phyloP scores from a whole-genome alignment of 2,888 invertebrate species.

The Hypsopygia costalis region DNA sequence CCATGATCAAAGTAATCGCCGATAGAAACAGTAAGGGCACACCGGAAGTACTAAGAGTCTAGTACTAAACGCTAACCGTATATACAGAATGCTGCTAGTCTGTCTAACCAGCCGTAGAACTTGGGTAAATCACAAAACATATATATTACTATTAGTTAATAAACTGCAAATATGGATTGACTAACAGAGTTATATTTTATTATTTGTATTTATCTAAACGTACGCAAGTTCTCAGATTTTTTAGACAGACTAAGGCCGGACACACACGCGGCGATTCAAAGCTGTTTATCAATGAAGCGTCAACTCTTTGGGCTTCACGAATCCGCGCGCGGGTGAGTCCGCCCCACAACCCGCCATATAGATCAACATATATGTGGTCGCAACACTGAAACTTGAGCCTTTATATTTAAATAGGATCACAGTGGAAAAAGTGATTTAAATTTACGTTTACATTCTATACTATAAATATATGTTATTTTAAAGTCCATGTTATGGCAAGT shows the following conservation, averaged over 20 bases:
- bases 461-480: slow-evolving; percentile 56
- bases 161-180: slow-evolving; percentile 2
- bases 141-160: slow-evolving; percentile 4
- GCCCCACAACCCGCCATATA: slow-evolving; percentile 25
- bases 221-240: slow-evolving; percentile 11
- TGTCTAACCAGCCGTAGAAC: slow-evolving; percentile 14
- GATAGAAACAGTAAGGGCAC: slow-evolving; percentile 70
- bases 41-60: slow-evolving; percentile 64
- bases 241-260: slow-evolving; percentile 14
- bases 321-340: slow-evolving; percentile 8
- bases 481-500: slow-evolving; percentile 78
- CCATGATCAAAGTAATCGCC: slow-evolving; percentile 48
- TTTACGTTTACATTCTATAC: slow-evolving; percentile 61
- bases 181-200: slow-evolving; percentile 2
- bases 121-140: slow-evolving; percentile 2
- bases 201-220: slow-evolving; percentile 1
- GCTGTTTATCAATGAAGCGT: background rate
- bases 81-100: slow-evolving; percentile 56
- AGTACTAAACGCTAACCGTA: slow-evolving; percentile 61
- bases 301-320: background rate
- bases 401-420: slow-evolving; percentile 78
- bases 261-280: slow-evolving; percentile 7
- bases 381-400: slow-evolving; percentile 72
- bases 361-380: slow-evolving; percentile 47
- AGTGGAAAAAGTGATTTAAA: slow-evolving; percentile 79